Evolutionary conservation across 2,113 vertebrate genomes (phyloP).

Genomic region (Eurystomus gularis): DNA sequence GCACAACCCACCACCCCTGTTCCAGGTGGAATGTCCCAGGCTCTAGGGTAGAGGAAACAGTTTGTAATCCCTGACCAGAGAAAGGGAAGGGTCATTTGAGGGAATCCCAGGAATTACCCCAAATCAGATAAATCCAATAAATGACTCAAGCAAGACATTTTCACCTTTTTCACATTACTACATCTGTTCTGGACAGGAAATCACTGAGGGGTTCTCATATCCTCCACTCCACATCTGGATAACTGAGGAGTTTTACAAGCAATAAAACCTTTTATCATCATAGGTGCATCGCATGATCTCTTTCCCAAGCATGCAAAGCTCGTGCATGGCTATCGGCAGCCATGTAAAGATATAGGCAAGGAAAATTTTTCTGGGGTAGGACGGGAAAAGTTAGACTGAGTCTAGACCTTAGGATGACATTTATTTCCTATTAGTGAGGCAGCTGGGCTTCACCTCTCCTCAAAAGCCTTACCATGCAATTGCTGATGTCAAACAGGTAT

Average conservation of each 20-base stretch:
- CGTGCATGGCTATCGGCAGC: not conserved
- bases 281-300: not conserved
- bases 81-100: not conserved
- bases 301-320: not conserved
- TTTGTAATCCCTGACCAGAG: not conserved
- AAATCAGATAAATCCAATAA: not conserved
- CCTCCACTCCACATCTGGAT: not conserved
- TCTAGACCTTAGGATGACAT: not conserved
- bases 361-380: not conserved
- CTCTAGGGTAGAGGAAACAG: not conserved
- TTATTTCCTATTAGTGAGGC: not conserved
- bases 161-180: not conserved
- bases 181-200: not conserved
- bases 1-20: not conserved
- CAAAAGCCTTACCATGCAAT: fast-evolving
- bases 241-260: not conserved
- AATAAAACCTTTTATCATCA: not conserved
- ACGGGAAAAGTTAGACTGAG: not conserved
- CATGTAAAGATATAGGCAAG: not conserved
- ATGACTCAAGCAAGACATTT: not conserved
- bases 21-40: not conserved
- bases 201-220: not conserved
- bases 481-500: not conserved
- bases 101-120: not conserved
- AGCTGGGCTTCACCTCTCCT: not conserved